A percentile compares a stretch with the other conserved stretches of the same genome.
These are phyloP conservation scores for Acridotheres tristis DNA, from an alignment of 2,797 vertebrate species.

Conservation along the genomic window DNA sequence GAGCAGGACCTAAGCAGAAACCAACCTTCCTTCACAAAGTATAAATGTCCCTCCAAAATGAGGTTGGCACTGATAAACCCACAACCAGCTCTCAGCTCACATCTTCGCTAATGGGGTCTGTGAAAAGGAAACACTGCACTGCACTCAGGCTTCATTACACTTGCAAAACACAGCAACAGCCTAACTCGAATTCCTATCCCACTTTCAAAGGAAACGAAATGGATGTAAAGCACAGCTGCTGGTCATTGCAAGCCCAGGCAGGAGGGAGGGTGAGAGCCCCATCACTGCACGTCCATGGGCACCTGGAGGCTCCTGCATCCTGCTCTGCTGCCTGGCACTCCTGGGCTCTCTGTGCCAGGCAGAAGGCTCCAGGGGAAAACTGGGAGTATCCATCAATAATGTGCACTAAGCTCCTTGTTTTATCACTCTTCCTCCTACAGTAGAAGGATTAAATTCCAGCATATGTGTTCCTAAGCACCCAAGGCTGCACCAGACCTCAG, in stretches of 20 bases:
- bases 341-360: background rate
- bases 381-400: background rate
- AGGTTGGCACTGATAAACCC: background rate
- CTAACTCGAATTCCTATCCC: background rate
- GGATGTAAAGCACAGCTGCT: background rate
- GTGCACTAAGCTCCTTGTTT: background rate
- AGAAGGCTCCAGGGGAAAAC: background rate
- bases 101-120: fast-evolving
- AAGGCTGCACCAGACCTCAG: background rate
- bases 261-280: background rate
- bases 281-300: fast-evolving
- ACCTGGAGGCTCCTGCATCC: background rate
- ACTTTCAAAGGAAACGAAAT: background rate
- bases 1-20: background rate
- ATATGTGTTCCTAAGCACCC: fast-evolving
- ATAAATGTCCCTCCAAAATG: background rate
- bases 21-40: background rate
- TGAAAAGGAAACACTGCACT: background rate
- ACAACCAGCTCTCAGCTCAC: background rate
- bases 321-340: background rate
- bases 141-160: background rate
- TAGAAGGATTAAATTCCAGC: background rate
- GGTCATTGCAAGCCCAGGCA: fast-evolving
- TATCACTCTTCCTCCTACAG: background rate
- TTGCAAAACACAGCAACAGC: background rate